Conservation (phyloP, 2,113 vertebrate species). For the Oreochromis spilurus region DNA sequence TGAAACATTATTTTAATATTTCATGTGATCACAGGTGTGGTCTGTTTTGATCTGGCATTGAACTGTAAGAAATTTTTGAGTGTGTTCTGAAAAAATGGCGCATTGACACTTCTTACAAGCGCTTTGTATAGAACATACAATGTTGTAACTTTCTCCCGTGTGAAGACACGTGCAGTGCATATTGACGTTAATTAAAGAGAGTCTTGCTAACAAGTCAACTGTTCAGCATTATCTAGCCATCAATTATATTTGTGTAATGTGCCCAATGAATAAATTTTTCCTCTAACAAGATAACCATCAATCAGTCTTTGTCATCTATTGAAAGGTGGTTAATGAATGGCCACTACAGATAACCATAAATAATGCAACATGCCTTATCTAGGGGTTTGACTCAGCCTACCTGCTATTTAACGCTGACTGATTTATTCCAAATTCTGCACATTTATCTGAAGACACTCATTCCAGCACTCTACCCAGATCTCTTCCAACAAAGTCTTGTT, state of each 20-base stretch:
- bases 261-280: slow-evolving; percentile 50
- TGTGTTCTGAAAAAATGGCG: not conserved
- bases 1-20: not conserved
- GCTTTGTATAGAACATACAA: not conserved
- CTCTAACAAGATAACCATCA: slow-evolving; percentile 60
- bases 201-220: slow-evolving; percentile 34
- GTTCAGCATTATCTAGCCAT: slow-evolving; percentile 59
- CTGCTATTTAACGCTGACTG: slow-evolving; percentile 23
- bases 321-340: slow-evolving; percentile 59
- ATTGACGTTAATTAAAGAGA: slow-evolving; percentile 59
- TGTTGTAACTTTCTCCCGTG: not conserved
- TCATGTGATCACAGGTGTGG: not conserved
- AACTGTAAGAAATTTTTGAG: not conserved
- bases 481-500: not conserved
- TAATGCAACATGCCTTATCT: slow-evolving; percentile 53
- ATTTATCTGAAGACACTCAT: not conserved
- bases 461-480: not conserved
- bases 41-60: not conserved
- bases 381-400: slow-evolving; percentile 14
- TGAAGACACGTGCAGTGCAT: slow-evolving; percentile 31
- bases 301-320: slow-evolving; percentile 58
- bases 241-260: slow-evolving; percentile 55
- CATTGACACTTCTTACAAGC: not conserved
- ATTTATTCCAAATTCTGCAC: slow-evolving; percentile 1
- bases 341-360: slow-evolving; percentile 44